phyloP scores from a whole-genome alignment of 1,140 invertebrate genomes.

The Hycleus cichorii region DNA sequence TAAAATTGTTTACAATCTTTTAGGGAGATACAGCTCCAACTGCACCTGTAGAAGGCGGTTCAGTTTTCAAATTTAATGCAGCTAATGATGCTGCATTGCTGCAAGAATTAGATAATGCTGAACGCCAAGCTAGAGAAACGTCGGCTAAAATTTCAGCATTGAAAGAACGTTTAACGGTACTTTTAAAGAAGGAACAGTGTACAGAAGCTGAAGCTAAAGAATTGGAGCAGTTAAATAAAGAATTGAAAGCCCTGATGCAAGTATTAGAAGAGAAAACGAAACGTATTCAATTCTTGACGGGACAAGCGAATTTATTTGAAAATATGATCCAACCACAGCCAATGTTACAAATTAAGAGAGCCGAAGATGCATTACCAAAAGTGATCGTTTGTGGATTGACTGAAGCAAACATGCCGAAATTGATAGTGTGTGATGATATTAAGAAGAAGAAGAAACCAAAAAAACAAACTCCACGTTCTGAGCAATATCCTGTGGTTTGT shows the following conservation, averaged over 20 bases:
- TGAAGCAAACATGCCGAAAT: constrained; percentile 37
- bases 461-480: background rate
- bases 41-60: constrained; percentile 14
- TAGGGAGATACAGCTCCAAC: background rate
- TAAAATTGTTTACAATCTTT: no score
- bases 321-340: constrained; percentile 20
- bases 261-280: constrained; percentile 38
- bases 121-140: constrained; percentile 35
- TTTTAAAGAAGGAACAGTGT: constrained; percentile 28
- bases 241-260: constrained; percentile 34
- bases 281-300: constrained; percentile 24
- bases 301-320: constrained; percentile 30
- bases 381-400: constrained; percentile 36
- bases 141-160: constrained; percentile 33
- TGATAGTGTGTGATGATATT: constrained; percentile 34
- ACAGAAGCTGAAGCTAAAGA: constrained; percentile 32
- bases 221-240: constrained; percentile 34
- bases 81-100: constrained; percentile 29
- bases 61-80: constrained; percentile 21
- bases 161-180: constrained; percentile 30
- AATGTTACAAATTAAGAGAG: constrained; percentile 13
- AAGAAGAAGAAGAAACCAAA: constrained; percentile 6
- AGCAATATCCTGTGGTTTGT: background rate
- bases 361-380: constrained; percentile 36
- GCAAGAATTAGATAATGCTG: constrained; percentile 36